A percentile compares a stretch with the other conserved stretches of the same genome.
Evolutionary conservation across 2,888 invertebrate genomes (phyloP).

Genomic region (Dynastes hyllus): DNA sequence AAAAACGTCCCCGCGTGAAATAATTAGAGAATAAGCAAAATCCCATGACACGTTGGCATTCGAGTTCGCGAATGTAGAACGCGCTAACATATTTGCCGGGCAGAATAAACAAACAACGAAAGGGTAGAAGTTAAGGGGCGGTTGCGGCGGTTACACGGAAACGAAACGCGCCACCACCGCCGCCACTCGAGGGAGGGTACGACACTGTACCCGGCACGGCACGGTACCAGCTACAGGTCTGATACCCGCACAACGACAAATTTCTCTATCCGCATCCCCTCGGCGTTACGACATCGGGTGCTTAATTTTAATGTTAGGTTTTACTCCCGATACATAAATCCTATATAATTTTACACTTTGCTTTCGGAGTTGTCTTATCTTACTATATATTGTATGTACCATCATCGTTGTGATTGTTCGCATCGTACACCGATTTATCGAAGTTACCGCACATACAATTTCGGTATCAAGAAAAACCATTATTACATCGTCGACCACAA

Average conservation of each 20-base stretch:
- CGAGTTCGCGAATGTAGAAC: slow-evolving; percentile 41
- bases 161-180: slow-evolving; percentile 29
- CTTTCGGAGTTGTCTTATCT: slow-evolving; percentile 30
- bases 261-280: slow-evolving; percentile 56
- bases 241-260: slow-evolving; percentile 58
- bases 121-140: slow-evolving; percentile 50
- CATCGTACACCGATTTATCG: slow-evolving; percentile 25
- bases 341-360: slow-evolving; percentile 48
- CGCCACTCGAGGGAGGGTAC: slow-evolving; percentile 56
- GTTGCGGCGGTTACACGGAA: slow-evolving; percentile 47
- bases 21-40: slow-evolving; percentile 48
- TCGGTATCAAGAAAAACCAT: slow-evolving; percentile 38
- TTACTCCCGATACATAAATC: slow-evolving; percentile 48
- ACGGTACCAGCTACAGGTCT: slow-evolving; percentile 62
- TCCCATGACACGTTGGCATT: slow-evolving; percentile 45
- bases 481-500: slow-evolving; percentile 44
- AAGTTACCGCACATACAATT: slow-evolving; percentile 30
- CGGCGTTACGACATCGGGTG: slow-evolving; percentile 49
- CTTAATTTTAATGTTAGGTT: slow-evolving; percentile 51
- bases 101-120: slow-evolving; percentile 50
- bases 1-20: slow-evolving; percentile 44
- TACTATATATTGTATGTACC: not conserved
- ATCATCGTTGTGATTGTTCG: slow-evolving; percentile 21
- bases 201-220: slow-evolving; percentile 60
- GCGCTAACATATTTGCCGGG: slow-evolving; percentile 48